Evolutionary conservation across 1,140 invertebrate species (phyloP).

Genomic region (Monomorium pharaonis): DNA sequence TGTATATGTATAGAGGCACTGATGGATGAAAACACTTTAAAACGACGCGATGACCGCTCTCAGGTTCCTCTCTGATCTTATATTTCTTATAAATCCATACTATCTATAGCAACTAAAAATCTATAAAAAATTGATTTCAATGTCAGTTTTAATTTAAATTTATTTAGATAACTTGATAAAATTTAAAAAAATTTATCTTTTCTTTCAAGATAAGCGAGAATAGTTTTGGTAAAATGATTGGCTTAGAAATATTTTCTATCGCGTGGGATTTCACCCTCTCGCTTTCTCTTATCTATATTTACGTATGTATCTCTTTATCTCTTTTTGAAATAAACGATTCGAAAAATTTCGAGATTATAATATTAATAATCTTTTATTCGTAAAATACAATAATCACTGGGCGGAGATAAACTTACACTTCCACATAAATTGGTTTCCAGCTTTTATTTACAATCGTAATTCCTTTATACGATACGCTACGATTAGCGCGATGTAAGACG

Average conservation of each 20-base stretch:
- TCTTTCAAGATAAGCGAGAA: neutral
- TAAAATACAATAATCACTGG: constrained; percentile 80
- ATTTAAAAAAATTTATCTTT: neutral
- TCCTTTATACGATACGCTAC: constrained; percentile 18
- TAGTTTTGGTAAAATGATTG: neutral
- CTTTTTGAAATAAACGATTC: neutral
- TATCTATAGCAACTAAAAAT: too few species aligned
- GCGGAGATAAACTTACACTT: constrained; percentile 73
- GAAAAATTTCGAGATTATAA: neutral
- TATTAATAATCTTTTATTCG: constrained; percentile 74
- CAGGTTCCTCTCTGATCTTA: too few species aligned
- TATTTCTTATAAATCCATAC: too few species aligned
- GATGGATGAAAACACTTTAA: too few species aligned
- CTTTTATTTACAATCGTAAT: constrained; percentile 75
- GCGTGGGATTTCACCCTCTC: too few species aligned
- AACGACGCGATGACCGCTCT: too few species aligned
- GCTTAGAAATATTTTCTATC: neutral
- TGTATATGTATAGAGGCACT: too few species aligned
- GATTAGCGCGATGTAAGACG: constrained; percentile 65
- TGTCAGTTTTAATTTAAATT: neutral
- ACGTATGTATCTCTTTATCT: neutral
- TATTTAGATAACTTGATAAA: neutral
- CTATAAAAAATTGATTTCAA: neutral
- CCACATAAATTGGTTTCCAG: constrained; percentile 70
- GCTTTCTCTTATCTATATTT: neutral